Evolutionary conservation across 2,797 vertebrate species (phyloP).

Genomic region (Lithobates sylvaticus): DNA sequence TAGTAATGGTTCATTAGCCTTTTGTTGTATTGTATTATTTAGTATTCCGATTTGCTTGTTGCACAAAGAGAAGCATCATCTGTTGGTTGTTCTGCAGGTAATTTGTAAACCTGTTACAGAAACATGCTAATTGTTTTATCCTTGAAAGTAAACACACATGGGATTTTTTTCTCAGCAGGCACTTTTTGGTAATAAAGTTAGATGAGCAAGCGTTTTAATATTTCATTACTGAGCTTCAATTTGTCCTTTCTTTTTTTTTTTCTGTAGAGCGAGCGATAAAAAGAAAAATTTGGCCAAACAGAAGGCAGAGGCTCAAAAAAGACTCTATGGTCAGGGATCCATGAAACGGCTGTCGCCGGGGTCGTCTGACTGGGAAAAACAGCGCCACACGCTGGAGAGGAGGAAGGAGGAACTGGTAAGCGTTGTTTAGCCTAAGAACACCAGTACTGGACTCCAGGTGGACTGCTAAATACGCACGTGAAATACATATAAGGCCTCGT

Average conservation of each 20-base stretch:
- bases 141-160: constrained; percentile 36
- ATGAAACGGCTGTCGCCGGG: constrained; percentile 87
- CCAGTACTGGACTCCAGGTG: background rate
- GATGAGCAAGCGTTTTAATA: constrained; percentile 19
- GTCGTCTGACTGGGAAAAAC: constrained; percentile 94
- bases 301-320: constrained; percentile 94
- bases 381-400: constrained; percentile 91
- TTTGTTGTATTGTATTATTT: constrained; percentile 31
- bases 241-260: constrained; percentile 46
- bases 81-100: constrained; percentile 44
- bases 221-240: constrained; percentile 48
- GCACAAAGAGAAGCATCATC: constrained; percentile 34
- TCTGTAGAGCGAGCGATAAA: constrained; percentile 93
- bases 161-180: constrained; percentile 21
- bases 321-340: constrained; percentile 93
- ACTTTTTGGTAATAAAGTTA: constrained; percentile 32
- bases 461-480: no score
- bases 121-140: constrained; percentile 45
- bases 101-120: constrained; percentile 37
- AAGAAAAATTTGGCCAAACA: constrained; percentile 95
- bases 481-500: no score
- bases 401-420: constrained; percentile 93
- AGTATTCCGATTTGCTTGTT: constrained; percentile 27
- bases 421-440: background rate
- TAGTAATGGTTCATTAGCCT: constrained; percentile 20